A percentile compares a stretch with the other conserved stretches of the same genome.
Conservation (phyloP, 1,140 invertebrate species). For the Apocrypta bakeri region DNA sequence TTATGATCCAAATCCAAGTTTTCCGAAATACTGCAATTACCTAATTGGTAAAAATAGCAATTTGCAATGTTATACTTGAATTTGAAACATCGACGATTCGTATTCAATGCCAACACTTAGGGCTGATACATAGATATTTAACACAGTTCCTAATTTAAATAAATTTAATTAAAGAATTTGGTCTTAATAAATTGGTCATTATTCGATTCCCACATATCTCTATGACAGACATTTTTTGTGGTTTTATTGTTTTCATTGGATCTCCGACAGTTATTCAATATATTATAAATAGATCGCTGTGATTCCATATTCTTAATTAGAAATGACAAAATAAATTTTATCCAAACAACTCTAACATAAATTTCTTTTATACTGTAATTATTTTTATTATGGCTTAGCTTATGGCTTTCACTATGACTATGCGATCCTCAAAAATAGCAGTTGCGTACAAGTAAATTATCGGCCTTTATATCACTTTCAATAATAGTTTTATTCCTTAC, state of each 20-base stretch:
- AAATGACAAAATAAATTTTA: not conserved
- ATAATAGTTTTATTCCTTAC: not conserved
- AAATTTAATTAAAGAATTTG: too few relatives aligned
- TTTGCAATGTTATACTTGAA: not conserved
- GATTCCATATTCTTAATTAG: constrained; percentile 1
- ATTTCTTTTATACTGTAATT: not conserved
- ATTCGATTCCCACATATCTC: constrained; percentile 19
- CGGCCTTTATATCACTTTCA: too few relatives aligned
- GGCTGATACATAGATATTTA: not conserved
- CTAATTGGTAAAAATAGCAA: not conserved
- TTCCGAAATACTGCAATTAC: constrained; percentile 7
- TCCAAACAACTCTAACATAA: not conserved
- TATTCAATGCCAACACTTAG: constrained; percentile 1
- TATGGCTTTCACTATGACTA: not conserved
- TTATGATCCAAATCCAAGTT: constrained; percentile 6
- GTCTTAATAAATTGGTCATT: too few relatives aligned
- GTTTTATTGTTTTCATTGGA: not conserved
- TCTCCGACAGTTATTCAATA: not conserved
- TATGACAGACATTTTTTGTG: not conserved
- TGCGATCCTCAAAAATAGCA: not conserved
- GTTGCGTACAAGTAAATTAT: constrained; percentile 34
- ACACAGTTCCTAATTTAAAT: not conserved
- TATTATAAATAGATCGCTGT: not conserved
- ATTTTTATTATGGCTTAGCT: constrained; percentile 15
- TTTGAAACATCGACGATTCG: not conserved